phyloP scores from a whole-genome alignment of 2,797 vertebrate genomes.

The Apodemus agrarius region DNA sequence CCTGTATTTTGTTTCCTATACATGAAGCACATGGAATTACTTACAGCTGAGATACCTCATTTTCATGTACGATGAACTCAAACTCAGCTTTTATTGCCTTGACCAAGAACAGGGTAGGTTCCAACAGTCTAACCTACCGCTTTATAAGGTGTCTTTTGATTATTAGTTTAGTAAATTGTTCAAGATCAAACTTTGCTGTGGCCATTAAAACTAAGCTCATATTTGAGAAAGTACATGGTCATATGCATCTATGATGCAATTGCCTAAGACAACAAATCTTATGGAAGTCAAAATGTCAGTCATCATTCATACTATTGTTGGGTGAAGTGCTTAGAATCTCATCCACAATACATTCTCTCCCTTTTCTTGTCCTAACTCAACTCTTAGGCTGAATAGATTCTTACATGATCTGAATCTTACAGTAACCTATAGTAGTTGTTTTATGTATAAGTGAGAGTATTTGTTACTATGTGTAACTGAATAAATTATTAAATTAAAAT shows the following conservation, averaged over 20 bases:
- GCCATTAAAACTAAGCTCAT: slow-evolving; percentile 64
- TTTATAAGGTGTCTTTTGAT: slow-evolving; percentile 65
- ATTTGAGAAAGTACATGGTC: slow-evolving; percentile 66
- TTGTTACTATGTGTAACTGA: background rate
- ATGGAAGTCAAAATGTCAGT: slow-evolving; percentile 56
- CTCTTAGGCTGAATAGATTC: background rate
- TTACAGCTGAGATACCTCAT: slow-evolving; percentile 41
- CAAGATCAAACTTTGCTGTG: slow-evolving; percentile 65
- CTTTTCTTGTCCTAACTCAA: slow-evolving; percentile 28
- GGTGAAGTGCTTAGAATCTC: slow-evolving; percentile 20
- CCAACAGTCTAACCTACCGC: slow-evolving; percentile 46
- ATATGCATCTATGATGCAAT: slow-evolving; percentile 66
- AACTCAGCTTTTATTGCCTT: slow-evolving; percentile 60
- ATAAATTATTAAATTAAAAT: slow-evolving; percentile 7
- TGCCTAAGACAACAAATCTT: slow-evolving; percentile 43
- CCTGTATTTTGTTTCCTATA: background rate
- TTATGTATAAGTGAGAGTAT: background rate
- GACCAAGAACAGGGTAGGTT: slow-evolving; percentile 49
- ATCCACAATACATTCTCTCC: background rate
- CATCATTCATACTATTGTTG: slow-evolving; percentile 53
- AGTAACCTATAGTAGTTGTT: background rate
- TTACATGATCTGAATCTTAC: background rate
- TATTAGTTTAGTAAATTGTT: slow-evolving; percentile 62
- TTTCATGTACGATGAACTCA: slow-evolving; percentile 57
- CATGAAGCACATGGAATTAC: slow-evolving; percentile 30